Base-by-base conservation (phyloP, 2,113 vertebrate species). In the Takifugu bimaculatus region DNA sequence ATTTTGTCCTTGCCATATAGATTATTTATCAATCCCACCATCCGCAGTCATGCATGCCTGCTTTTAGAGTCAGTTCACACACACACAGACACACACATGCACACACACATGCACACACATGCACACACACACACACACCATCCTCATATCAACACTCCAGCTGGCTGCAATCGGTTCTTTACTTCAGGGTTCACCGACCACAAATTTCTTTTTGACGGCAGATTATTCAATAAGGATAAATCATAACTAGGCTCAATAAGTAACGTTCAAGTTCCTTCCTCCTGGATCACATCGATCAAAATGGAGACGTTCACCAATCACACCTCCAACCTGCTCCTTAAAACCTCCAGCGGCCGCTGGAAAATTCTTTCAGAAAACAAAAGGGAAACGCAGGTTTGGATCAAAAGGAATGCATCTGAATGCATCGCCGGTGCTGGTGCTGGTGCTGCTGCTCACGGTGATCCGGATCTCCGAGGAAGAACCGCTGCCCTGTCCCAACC, bases 21-120 rank as follows among this genome's bases (percentile, higher is more conserved):
- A 88, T 89, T 87, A 88, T 89, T 88, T 87, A 87, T 87, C 86
- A 84, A 85, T 85, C 79, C 75, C 83, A 78, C 79, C 76, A 71
- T 82, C 79, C 57, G 69, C 79, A 80, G 78, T 80, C 77, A 82
- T 52, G 62, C 80, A 74, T 65, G 72, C 58, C 76, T 85, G 80
- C 75, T 84, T 87, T 80, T 71, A 68, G 13, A 88, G 79, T 86
- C 84, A 66, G 65, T 85, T 78, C 85, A 88, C 83, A 85, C 80
- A 84, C 81, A 32, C 28, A 32, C 49, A n/a, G n/a, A 50, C 48
- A 50, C n/a, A 25, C 48, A 50, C 48, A 25, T 15, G n/a, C 48
- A 50, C 48, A 50, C n/a, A 25, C 48, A 50, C 48, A 25, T 15
- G n/a, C 48, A 50, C 2, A 50, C 49, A 50, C 49, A 26, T 14